These are phyloP conservation scores for Lordiphosa clarofinis DNA, from an alignment of 1,140 invertebrate genomes.

Conservation along the genomic window DNA sequence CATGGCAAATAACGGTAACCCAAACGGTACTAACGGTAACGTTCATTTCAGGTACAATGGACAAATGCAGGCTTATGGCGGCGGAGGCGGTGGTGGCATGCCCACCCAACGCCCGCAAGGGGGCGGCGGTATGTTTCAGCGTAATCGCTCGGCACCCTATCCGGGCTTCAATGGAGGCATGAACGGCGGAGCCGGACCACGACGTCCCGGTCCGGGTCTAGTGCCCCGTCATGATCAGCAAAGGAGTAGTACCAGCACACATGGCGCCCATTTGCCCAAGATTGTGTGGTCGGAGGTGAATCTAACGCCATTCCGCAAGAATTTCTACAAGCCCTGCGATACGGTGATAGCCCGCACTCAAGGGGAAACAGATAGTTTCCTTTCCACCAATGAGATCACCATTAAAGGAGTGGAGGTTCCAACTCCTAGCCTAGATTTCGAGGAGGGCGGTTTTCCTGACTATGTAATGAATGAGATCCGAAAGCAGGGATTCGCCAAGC, in stretches of 20 bases:
- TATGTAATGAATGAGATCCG: constrained; percentile 89
- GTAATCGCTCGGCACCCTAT: constrained; percentile 65
- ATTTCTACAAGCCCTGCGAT: constrained; percentile 92
- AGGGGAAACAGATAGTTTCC: constrained; percentile 87
- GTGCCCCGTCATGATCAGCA: constrained; percentile 37
- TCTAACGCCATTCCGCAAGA: constrained; percentile 93
- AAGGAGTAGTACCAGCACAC: constrained; percentile 80
- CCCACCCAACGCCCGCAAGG: constrained; percentile 57
- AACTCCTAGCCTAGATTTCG: constrained; percentile 90
- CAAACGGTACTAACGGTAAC: constrained; percentile 12
- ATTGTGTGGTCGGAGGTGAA: constrained; percentile 86
- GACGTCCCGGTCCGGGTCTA: constrained; percentile 40
- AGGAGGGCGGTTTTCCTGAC: constrained; percentile 91
- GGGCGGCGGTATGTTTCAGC: constrained; percentile 63
- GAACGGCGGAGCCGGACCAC: constrained; percentile 38
- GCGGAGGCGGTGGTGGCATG: constrained; percentile 38
- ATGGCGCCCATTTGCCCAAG: constrained; percentile 87
- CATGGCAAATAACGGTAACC: constrained; percentile 30
- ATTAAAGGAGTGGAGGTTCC: constrained; percentile 89
- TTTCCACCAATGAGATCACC: constrained; percentile 89
- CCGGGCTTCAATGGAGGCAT: constrained; percentile 51
- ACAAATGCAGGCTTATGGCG: constrained; percentile 63
- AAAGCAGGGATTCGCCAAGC: constrained; percentile 91
- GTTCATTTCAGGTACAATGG: constrained; percentile 64
- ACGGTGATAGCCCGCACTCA: constrained; percentile 85